phyloP scores from a whole-genome alignment of 2,888 invertebrate genomes.

The Lacanobia oleracea region DNA sequence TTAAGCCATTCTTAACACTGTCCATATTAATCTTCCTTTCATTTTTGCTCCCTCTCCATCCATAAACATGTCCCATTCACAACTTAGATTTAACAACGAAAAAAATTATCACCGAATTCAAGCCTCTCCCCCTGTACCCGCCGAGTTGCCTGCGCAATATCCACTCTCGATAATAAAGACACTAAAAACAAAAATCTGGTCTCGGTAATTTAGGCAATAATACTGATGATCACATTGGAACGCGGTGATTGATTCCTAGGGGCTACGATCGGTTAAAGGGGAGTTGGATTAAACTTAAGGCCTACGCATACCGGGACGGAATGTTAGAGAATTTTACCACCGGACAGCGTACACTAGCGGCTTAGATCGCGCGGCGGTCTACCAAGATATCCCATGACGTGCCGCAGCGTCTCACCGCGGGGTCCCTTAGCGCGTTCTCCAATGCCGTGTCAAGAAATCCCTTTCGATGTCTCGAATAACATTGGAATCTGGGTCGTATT shows the following conservation, averaged over 20 bases:
- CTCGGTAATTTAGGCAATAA: conserved; percentile 17
- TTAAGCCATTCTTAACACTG: too few relatives aligned
- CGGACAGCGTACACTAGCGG: too few relatives aligned
- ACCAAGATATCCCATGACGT: too few relatives aligned
- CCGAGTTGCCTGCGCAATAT: conserved; percentile 2
- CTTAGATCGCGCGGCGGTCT: too few relatives aligned
- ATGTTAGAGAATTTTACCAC: too few relatives aligned
- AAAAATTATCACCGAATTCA: conserved; percentile 36
- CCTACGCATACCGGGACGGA: too few relatives aligned
- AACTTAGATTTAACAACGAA: background rate
- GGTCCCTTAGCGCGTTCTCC: too few relatives aligned
- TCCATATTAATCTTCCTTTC: background rate
- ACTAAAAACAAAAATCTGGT: conserved; percentile 40
- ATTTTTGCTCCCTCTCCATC: background rate
- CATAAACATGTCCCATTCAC: background rate
- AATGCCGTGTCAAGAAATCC: too few relatives aligned
- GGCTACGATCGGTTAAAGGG: background rate
- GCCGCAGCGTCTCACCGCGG: too few relatives aligned
- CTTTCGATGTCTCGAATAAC: too few relatives aligned
- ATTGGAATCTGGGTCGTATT: too few relatives aligned
- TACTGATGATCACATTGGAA: background rate
- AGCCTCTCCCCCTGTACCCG: conserved; percentile 13
- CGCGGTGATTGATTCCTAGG: background rate
- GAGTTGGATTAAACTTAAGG: background rate
- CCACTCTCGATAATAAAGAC: conserved; percentile 42